Conservation (phyloP, 2,888 invertebrate species). For the Meiosimyza decipiens region DNA sequence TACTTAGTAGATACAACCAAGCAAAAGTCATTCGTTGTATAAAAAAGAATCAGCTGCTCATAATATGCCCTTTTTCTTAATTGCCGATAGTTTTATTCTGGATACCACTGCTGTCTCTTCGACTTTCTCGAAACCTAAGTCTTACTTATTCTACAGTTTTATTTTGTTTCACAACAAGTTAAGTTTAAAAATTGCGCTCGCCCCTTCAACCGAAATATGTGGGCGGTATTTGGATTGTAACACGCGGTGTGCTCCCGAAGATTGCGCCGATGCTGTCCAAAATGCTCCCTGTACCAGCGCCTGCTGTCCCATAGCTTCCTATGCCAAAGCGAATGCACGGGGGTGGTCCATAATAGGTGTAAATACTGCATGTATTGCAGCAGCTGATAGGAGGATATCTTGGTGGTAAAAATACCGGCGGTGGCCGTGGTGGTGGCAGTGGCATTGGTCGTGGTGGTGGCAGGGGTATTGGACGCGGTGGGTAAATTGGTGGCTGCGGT, state of each 20-base stretch:
- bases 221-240: constrained; percentile 52
- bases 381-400: constrained; percentile 51
- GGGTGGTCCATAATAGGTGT: constrained; percentile 55
- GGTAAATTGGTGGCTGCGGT: neutral
- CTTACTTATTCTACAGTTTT: too few relatives aligned
- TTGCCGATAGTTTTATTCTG: too few relatives aligned
- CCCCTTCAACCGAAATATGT: constrained; percentile 48
- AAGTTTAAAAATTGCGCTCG: neutral
- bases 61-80: too few relatives aligned
- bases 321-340: constrained; percentile 51
- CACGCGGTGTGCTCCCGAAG: constrained; percentile 31
- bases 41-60: too few relatives aligned
- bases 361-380: constrained; percentile 53
- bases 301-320: constrained; percentile 20
- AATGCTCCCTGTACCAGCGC: constrained; percentile 2
- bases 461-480: constrained; percentile 31
- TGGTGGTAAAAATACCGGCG: constrained; percentile 44
- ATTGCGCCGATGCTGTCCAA: neutral
- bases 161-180: too few relatives aligned
- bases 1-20: too few relatives aligned
- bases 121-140: too few relatives aligned
- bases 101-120: too few relatives aligned
- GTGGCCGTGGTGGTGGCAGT: constrained; percentile 44
- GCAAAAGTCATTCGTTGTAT: too few relatives aligned
- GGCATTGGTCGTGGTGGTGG: constrained; percentile 38